Conservation (phyloP, 1,140 invertebrate genomes). For the Zaprionus kolodkinae region DNA sequence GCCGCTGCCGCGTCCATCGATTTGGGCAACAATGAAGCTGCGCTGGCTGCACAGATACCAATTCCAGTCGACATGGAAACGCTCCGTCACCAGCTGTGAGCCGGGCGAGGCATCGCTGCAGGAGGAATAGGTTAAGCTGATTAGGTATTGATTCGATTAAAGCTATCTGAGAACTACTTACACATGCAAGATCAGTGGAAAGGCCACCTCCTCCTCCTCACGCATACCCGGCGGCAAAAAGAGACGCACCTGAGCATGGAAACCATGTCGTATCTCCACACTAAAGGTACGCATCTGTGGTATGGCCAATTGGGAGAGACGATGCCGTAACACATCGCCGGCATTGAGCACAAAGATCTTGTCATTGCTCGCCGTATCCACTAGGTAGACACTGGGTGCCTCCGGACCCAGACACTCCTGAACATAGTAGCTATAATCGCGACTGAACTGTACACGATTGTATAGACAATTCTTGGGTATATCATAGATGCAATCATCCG, state of each 20-base stretch:
- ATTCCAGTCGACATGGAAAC: slow-evolving; percentile 90
- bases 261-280: slow-evolving; percentile 85
- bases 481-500: slow-evolving; percentile 74
- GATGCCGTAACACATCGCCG: slow-evolving; percentile 85
- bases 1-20: slow-evolving; percentile 91
- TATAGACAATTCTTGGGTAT: slow-evolving; percentile 87
- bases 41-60: slow-evolving; percentile 91
- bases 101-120: slow-evolving; percentile 90
- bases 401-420: slow-evolving; percentile 90
- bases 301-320: slow-evolving; percentile 85
- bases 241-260: slow-evolving; percentile 87
- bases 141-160: no score
- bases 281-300: slow-evolving; percentile 87
- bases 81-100: slow-evolving; percentile 90
- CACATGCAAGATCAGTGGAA: slow-evolving; percentile 92
- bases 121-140: neutral
- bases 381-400: slow-evolving; percentile 87
- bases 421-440: slow-evolving; percentile 86
- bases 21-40: slow-evolving; percentile 91
- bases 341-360: slow-evolving; percentile 86
- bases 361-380: slow-evolving; percentile 86
- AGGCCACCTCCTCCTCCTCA: slow-evolving; percentile 91
- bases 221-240: slow-evolving; percentile 90
- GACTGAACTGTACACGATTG: slow-evolving; percentile 88
- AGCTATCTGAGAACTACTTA: slow-evolving; percentile 85